These are phyloP conservation scores for Corythornis madagascariensis DNA, from an alignment of 2,113 vertebrate species.

Conservation along the genomic window DNA sequence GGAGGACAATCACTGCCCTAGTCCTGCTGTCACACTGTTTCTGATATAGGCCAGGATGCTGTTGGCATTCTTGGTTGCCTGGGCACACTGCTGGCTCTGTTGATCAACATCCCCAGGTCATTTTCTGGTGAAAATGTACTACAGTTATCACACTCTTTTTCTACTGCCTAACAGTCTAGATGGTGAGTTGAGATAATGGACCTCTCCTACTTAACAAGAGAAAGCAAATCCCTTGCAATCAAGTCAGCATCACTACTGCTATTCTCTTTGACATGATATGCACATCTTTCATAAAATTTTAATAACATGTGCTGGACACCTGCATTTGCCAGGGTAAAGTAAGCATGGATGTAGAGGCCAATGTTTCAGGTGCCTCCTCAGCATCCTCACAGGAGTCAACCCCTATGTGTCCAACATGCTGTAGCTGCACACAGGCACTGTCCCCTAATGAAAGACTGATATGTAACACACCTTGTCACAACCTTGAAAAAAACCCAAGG, in stretches of 20 bases:
- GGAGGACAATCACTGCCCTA: too few relatives aligned
- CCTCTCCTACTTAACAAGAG: neutral
- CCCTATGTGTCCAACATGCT: neutral
- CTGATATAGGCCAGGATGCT: too few relatives aligned
- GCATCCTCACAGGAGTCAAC: neutral
- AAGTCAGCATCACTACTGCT: neutral
- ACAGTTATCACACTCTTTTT: neutral
- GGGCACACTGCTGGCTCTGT: too few relatives aligned
- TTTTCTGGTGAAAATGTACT: neutral
- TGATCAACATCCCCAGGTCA: too few relatives aligned
- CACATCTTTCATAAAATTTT: neutral
- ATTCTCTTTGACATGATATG: neutral
- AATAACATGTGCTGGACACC: neutral
- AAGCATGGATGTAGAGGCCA: neutral
- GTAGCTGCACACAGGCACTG: neutral
- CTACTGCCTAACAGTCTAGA: neutral
- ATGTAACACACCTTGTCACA: neutral
- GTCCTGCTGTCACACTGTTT: too few relatives aligned
- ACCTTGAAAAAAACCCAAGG: neutral
- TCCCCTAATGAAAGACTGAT: neutral
- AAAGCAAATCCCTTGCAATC: neutral
- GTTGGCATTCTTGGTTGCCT: too few relatives aligned
- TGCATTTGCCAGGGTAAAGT: neutral
- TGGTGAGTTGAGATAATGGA: too few relatives aligned
- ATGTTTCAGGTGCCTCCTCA: neutral